Percentiles rank a stretch among this genome's conserved stretches.
Conservation (phyloP, 2,888 invertebrate species). For the Drosophila austrosaltans region DNA sequence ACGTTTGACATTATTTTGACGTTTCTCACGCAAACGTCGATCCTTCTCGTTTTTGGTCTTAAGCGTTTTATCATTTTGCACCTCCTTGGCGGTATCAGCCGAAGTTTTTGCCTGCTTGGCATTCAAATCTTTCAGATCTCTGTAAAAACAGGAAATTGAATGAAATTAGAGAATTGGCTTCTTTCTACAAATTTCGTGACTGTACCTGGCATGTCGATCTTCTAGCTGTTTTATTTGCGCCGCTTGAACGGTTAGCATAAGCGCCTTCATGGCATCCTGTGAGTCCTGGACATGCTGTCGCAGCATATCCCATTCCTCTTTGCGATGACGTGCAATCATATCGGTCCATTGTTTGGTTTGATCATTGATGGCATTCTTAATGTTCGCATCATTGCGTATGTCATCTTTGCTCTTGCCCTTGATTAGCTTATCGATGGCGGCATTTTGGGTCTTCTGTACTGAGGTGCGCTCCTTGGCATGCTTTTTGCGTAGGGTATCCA, state of each 20-base stretch:
- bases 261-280: conserved; percentile 87
- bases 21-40: conserved; percentile 95
- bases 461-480: conserved; percentile 96
- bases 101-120: conserved; percentile 97
- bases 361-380: conserved; percentile 93
- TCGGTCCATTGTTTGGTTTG: conserved; percentile 98
- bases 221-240: conserved; percentile 95
- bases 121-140: conserved; percentile 98
- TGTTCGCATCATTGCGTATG: conserved; percentile 89
- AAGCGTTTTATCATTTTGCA: conserved; percentile 97
- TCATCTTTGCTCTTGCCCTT: conserved; percentile 96
- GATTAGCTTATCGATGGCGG: conserved; percentile 95
- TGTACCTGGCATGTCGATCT: conserved; percentile 89
- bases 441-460: conserved; percentile 95
- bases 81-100: conserved; percentile 98
- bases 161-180: not conserved
- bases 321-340: conserved; percentile 92
- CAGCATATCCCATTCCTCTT: conserved; percentile 92
- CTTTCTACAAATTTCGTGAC: not conserved
- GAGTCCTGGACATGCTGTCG: conserved; percentile 93
- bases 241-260: conserved; percentile 92
- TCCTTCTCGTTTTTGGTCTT: conserved; percentile 99
- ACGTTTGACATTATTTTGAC: conserved; percentile 98
- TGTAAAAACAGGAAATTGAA: conserved; percentile 72
- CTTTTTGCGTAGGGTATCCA: conserved; percentile 94